A percentile compares a stretch with the other conserved stretches of the same genome.
phyloP scores from a whole-genome alignment of 2,797 vertebrate genomes.

The Chelidonichthys spinosus region DNA sequence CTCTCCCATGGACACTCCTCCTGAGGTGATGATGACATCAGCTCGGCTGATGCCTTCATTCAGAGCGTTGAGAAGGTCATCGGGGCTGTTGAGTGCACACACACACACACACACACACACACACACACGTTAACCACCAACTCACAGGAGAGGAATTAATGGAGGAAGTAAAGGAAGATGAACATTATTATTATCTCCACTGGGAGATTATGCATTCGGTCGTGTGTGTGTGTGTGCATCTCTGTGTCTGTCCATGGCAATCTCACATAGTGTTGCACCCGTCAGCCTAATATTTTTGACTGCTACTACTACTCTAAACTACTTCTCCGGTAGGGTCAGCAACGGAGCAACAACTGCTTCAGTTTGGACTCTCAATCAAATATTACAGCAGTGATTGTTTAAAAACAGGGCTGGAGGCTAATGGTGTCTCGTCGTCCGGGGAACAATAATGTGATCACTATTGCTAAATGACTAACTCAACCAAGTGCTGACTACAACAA shows the following conservation, averaged over 20 bases:
- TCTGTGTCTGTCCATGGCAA: background rate
- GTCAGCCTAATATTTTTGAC: background rate
- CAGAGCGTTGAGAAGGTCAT: conserved; percentile 98
- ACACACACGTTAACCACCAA: conserved; percentile 11
- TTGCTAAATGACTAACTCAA: too few relatives aligned
- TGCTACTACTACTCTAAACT: background rate
- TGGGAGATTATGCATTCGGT: background rate
- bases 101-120: conserved; percentile 16
- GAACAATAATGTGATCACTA: too few relatives aligned
- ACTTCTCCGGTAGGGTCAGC: too few relatives aligned
- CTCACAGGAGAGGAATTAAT: conserved; percentile 5
- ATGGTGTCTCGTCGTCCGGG: too few relatives aligned
- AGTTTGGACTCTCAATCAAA: too few relatives aligned
- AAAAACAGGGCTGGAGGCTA: too few relatives aligned
- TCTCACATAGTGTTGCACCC: background rate
- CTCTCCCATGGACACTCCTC: conserved; percentile 99
- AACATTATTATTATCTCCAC: background rate
- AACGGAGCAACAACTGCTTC: too few relatives aligned
- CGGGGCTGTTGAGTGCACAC: conserved; percentile 86
- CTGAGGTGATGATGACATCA: conserved; percentile 99
- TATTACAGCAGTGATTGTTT: too few relatives aligned
- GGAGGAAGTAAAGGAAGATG: background rate
- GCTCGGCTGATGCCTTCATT: conserved; percentile 99
- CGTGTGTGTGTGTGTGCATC: background rate
- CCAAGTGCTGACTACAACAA: too few relatives aligned